These are phyloP conservation scores for Protaetia brevitarsis DNA, from an alignment of 1,140 invertebrate species.

Conservation along the genomic window DNA sequence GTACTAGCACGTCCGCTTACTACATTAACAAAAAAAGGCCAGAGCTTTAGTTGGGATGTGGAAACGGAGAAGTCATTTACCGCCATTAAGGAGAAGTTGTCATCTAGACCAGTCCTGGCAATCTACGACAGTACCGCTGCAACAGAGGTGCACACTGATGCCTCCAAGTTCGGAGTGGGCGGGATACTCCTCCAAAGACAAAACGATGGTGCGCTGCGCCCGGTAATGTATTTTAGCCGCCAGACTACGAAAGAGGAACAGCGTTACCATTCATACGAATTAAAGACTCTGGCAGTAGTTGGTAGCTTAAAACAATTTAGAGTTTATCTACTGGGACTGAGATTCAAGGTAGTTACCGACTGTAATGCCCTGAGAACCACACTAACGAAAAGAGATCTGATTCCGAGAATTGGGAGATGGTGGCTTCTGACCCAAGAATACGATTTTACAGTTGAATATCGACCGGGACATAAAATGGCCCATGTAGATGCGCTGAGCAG, in stretches of 20 bases:
- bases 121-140: too few relatives aligned
- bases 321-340: constrained; percentile 42
- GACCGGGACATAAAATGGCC: too few relatives aligned
- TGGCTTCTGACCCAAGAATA: constrained; percentile 42
- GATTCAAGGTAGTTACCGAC: constrained; percentile 47
- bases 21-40: neutral
- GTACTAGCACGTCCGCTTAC: neutral
- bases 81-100: too few relatives aligned
- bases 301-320: constrained; percentile 34
- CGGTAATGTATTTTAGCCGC: too few relatives aligned
- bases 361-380: constrained; percentile 41
- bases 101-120: too few relatives aligned
- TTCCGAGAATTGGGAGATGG: constrained; percentile 44
- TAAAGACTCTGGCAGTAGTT: constrained; percentile 46
- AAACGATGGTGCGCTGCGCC: too few relatives aligned
- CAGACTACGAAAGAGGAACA: too few relatives aligned
- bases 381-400: constrained; percentile 40
- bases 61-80: too few relatives aligned
- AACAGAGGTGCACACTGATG: too few relatives aligned
- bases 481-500: constrained; percentile 48
- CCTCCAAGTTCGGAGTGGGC: too few relatives aligned
- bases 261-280: constrained; percentile 46
- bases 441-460: too few relatives aligned
- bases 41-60: neutral
- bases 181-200: too few relatives aligned